A percentile compares a stretch with the other conserved stretches of the same genome.
phyloP scores from a whole-genome alignment of 2,888 invertebrate genomes.

The Xestia c-nigrum region DNA sequence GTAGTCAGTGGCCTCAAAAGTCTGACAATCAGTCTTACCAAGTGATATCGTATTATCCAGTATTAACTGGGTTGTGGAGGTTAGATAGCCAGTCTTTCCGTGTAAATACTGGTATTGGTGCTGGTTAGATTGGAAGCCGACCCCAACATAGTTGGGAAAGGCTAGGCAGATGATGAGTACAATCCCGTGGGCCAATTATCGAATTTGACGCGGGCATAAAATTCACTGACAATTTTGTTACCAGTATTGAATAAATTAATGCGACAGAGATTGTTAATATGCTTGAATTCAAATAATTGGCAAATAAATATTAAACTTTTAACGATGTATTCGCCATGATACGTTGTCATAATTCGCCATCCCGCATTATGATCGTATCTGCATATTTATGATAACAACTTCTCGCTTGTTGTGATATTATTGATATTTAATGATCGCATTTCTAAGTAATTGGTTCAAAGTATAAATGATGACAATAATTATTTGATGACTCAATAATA shows the following conservation, averaged over 20 bases:
- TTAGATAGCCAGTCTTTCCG: too few relatives aligned
- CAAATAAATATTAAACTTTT: background rate
- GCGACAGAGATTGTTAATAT: background rate
- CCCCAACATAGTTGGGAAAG: too few relatives aligned
- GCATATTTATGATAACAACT: background rate
- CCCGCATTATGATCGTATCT: background rate
- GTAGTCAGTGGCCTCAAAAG: too few relatives aligned
- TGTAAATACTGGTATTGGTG: too few relatives aligned
- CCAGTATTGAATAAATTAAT: slow-evolving; percentile 5
- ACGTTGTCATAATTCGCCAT: too few relatives aligned
- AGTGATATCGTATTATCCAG: too few relatives aligned
- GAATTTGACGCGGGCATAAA: background rate
- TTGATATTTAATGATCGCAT: background rate
- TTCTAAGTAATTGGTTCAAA: background rate
- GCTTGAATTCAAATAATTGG: background rate
- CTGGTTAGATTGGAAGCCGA: too few relatives aligned
- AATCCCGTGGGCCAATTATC: too few relatives aligned
- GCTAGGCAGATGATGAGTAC: too few relatives aligned
- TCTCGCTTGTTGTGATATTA: background rate
- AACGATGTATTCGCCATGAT: background rate
- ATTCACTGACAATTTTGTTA: slow-evolving; percentile 1
- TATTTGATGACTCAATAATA: background rate
- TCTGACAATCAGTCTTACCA: too few relatives aligned
- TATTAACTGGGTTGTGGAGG: too few relatives aligned
- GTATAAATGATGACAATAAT: background rate